Evolutionary conservation across 2,113 vertebrate species (phyloP).

Genomic region (Lichenostomus cassidix): DNA sequence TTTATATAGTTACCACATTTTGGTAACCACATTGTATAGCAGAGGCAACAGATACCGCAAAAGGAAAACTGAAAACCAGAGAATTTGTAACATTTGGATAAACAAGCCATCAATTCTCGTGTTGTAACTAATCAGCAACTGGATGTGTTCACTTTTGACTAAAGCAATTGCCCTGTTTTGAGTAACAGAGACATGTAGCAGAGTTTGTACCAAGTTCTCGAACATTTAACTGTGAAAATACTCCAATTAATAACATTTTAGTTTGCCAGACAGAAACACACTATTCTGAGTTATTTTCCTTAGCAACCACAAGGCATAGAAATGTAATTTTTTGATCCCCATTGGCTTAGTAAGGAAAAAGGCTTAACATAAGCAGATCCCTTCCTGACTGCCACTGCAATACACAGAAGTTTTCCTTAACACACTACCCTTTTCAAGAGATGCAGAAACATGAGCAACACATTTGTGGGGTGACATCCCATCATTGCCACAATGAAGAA

Average conservation of each 20-base stretch:
- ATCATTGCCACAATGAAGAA: neutral
- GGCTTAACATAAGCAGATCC: neutral
- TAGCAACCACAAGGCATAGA: neutral
- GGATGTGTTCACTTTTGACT: neutral
- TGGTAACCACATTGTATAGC: constrained; percentile 12
- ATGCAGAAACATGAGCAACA: neutral
- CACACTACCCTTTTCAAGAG: neutral
- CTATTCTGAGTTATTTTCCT: neutral
- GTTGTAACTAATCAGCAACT: constrained; percentile 19
- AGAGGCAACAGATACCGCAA: constrained; percentile 35
- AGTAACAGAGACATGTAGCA: neutral
- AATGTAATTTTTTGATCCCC: neutral
- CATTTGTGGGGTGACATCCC: neutral
- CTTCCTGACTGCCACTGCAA: neutral
- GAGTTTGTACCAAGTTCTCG: neutral
- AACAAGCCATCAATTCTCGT: neutral
- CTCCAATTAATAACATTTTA: neutral
- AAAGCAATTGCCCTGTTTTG: neutral
- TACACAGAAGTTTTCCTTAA: neutral
- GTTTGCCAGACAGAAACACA: neutral
- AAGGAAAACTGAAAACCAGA: constrained; percentile 57
- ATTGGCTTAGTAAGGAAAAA: neutral
- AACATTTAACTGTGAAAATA: neutral
- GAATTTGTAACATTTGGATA: constrained; percentile 34
- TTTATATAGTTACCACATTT: constrained; percentile 37